Evolutionary conservation across 1,140 invertebrate species (phyloP), one percentile per base, ranked within the genome.

Genomic region (Drosophila truncata): DNA sequence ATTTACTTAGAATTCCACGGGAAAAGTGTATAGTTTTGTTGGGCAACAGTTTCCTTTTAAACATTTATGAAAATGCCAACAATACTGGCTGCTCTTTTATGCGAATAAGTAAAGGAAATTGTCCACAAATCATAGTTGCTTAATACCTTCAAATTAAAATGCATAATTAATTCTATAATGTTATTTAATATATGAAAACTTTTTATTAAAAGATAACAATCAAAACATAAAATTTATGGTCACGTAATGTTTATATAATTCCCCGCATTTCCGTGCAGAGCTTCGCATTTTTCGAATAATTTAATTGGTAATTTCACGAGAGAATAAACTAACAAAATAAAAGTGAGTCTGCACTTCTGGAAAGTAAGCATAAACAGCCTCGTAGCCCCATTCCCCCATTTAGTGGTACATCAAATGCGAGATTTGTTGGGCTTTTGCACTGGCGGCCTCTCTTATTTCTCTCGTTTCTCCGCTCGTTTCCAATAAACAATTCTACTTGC

Each of bases 401-500:
- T 52, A 55, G 54, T 59, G 29, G 49, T 31, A 66, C 47, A 67
- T 67, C 64, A 69, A 50, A 66, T 76, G 71, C 72, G 50, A 75
- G 63, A 80, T 80, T 67, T 70, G 47, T 27, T 66, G 73, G 57
- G 74, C 65, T 71, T 82, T 76, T 55, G 61, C 65, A 47, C 41
- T 61, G 58, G 31, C 11, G 35, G n/a, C 16, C 47, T 27, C 37
- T 31, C 39, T 18, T 69, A 25, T 25, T 16, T 23, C 44, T 67
- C 65, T 39, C 65, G 41, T 35, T 54, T 69, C 47, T 47, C 50
- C 46, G 33, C 69, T 50, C 52, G 20, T 60, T 72, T 73, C 69
- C 82, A 80, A 87, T 87, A 83, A 88, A 75, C 84, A 87, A 88
- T 88, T 83, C 85, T 71, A 41, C 61, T 72, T 69, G 84, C 66